Evolutionary conservation across 2,888 invertebrate species (phyloP).

Genomic region (Endomychus coccineus): DNA sequence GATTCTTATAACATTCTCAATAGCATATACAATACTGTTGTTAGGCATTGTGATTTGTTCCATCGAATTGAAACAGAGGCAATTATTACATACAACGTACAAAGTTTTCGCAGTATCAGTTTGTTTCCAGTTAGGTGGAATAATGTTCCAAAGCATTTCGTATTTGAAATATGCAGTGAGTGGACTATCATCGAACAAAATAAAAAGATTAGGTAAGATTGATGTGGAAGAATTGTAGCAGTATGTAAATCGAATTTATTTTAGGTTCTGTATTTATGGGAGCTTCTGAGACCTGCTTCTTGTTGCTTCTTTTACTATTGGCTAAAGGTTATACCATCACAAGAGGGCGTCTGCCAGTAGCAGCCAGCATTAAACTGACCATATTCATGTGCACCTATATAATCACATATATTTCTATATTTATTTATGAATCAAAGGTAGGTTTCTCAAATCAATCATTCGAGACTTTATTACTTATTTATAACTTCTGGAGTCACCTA

Average conservation of each 20-base stretch:
- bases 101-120: conserved; percentile 73
- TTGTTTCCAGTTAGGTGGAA: conserved; percentile 60
- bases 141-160: conserved; percentile 61
- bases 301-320: conserved; percentile 71
- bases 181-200: conserved; percentile 55
- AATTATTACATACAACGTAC: conserved; percentile 81
- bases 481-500: no score
- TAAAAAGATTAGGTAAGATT: conserved; percentile 45
- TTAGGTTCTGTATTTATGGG: conserved; percentile 67
- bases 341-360: conserved; percentile 65
- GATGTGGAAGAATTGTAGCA: neutral
- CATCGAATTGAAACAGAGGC: conserved; percentile 68
- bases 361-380: conserved; percentile 68
- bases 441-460: no score
- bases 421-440: conserved; percentile 74
- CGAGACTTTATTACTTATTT: no score
- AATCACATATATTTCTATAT: conserved; percentile 65
- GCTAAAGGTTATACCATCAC: conserved; percentile 91
- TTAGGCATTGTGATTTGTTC: conserved; percentile 66
- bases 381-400: conserved; percentile 72
- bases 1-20: conserved; percentile 65
- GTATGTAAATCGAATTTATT: conserved; percentile 25
- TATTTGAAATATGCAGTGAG: conserved; percentile 71
- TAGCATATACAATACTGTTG: conserved; percentile 65
- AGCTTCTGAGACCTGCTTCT: conserved; percentile 65